Evolutionary conservation across 1,140 invertebrate genomes (phyloP), one percentile per base, ranked within the genome.

Genomic region (Asbolus verrucosus): DNA sequence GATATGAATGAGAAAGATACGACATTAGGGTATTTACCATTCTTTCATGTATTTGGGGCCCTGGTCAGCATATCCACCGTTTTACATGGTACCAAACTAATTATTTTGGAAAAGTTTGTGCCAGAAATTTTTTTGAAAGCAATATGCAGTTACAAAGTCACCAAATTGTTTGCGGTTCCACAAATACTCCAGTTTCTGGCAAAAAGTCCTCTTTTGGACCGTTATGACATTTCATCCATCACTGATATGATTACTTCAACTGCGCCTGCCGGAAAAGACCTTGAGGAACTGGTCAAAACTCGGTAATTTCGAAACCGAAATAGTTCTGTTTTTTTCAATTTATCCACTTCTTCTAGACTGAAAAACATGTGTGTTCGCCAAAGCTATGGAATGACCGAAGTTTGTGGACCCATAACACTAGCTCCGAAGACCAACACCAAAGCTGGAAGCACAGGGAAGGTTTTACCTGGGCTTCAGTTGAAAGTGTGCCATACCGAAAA

Each of bases 401-500:
- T 39, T 18, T n/a, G 21, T 9, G 24, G 24, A 31, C 33, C 63
- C 27, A 5, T 46, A 18, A 30, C n/a, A n/a, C n/a, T n/a, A n/a
- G 27, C 8, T 21, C 63, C 3, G 30, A 30, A 66, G 11, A 36
- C n/a, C n/a, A 18, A 41, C 8, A 0, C 4, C 8, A 8, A 27
- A 36, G 16, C 13, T 33, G 63, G 63, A 8, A 16, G 11, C 13
- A 31, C 65, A 0, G 69, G 69, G 13, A 65, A 46, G 43, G 80
- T 87, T 1, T 82, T 83, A 3, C 80, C 83, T 6, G 85, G 85
- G 5, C 81, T 85, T 76, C 82, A 81, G 72, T 83, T 82, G 24
- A 87, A 88, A 81, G 84, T 89, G 0, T 67, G 88, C 59, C 86
- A 90, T 78, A 76, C 85, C 15, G 85, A 90, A 33, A 89, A 83